Evolutionary conservation across 2,113 vertebrate species (phyloP).

Genomic region (Trichechus manatus): DNA sequence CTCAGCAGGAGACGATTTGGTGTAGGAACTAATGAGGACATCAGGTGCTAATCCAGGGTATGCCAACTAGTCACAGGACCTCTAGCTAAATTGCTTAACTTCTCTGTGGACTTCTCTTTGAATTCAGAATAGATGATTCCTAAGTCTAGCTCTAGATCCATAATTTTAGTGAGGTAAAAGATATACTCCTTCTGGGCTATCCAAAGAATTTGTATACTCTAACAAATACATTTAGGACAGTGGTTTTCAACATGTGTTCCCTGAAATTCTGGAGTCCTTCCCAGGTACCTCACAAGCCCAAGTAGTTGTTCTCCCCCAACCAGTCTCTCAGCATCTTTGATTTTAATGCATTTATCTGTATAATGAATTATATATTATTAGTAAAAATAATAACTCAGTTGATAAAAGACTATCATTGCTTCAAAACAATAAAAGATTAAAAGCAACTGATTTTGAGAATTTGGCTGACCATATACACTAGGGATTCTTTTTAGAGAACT

Average conservation of each 20-base stretch:
- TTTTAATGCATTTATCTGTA: neutral
- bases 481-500: slow-evolving; percentile 25
- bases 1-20: rapidly evolving
- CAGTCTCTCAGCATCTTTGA: neutral
- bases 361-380: neutral
- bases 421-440: neutral
- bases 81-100: neutral
- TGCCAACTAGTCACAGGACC: neutral
- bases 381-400: neutral
- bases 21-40: neutral
- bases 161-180: neutral
- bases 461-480: neutral
- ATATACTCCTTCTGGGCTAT: neutral
- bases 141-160: neutral
- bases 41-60: neutral
- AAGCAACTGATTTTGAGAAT: neutral
- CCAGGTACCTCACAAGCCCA: neutral
- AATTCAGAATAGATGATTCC: neutral
- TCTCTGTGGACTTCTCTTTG: slow-evolving; percentile 4
- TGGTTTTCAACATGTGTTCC: neutral
- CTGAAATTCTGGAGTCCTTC: neutral
- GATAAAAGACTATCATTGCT: neutral
- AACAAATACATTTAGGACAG: neutral
- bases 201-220: neutral
- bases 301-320: too few relatives aligned